Evolutionary conservation across 2,888 invertebrate species (phyloP), one percentile per base, ranked within the genome.

Genomic region (Bruchidius siliquastri): DNA sequence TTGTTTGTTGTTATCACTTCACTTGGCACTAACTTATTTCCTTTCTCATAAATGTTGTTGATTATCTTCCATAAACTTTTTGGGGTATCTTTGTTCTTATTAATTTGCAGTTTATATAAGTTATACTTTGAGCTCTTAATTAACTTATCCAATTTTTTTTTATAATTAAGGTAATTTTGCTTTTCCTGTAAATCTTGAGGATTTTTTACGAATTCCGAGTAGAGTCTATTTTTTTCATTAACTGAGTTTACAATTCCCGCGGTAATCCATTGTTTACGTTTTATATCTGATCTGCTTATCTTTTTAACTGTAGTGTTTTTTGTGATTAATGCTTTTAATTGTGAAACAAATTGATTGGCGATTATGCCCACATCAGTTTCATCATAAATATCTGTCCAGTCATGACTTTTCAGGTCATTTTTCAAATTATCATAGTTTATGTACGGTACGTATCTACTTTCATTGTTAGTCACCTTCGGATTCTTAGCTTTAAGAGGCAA

Each of bases 11-110:
- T 26, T 26, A 26, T 2, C 8, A 26, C 8, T 26, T 26, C 26
- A 26, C 8, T 26, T 26, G 26, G 26, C 8, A 26, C 3, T n/a
- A n/a, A n/a, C n/a, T n/a, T n/a, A 26, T 26, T 26, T 26, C 8
- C 8, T 4, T 26, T 26, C 26, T 26, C 26, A 26, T 2, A 26
- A 26, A 67, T 67, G 2, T 10, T 10, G 4, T 26, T 72, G 13
- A 72, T 68, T 22, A 72, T 68, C 30, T 72, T 72, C 72, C 72
- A 72, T 22, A 72, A 20, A 26, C 68, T 67, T 72, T 72, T 72
- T 10, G 72, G 68, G 20, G 20, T 72, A 20, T 68, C 68, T 21
- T 68, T 26, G 20, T 68, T 68, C 10, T 67, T 67, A 26, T 72
- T 22, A 22, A 72, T 72, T 68, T 68, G 68, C 22, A 22, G 67